Conservation (phyloP, 2,113 vertebrate species). For the Paradoxurus hermaphroditus region DNA sequence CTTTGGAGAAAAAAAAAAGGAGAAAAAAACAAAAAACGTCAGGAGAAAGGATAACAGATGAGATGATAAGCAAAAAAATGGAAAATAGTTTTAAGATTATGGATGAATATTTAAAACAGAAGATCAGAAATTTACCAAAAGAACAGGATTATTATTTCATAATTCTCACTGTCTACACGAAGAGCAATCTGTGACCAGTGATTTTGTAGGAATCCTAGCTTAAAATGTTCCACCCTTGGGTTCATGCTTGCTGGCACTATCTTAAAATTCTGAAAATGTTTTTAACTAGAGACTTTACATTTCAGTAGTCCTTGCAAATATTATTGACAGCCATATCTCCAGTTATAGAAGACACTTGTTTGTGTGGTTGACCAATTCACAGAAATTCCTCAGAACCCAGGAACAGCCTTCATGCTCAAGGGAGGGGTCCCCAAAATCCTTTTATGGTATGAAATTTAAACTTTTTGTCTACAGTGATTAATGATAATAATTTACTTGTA, state of each 20-base stretch:
- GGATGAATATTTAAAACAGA: not conserved
- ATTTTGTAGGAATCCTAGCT: not conserved
- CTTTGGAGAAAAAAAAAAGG: not conserved
- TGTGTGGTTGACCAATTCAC: not conserved
- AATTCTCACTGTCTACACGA: not conserved
- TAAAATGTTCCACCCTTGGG: not conserved
- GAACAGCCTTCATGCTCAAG: not conserved
- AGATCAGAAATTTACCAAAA: not conserved
- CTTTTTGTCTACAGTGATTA: not conserved
- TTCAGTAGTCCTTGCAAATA: not conserved
- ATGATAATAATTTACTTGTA: not conserved
- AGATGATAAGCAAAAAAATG: not conserved
- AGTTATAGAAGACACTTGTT: not conserved
- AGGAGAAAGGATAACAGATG: not conserved
- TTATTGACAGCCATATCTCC: not conserved
- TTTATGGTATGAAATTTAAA: not conserved
- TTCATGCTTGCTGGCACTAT: not conserved
- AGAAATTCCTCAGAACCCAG: not conserved
- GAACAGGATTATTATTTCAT: not conserved
- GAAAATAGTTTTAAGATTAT: not conserved
- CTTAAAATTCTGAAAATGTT: not conserved
- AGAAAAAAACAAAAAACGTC: not conserved
- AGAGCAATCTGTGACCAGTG: not conserved
- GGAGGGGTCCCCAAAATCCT: not conserved
- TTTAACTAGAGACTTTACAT: not conserved